Percentiles rank a stretch among this genome's conserved stretches.
Conservation (phyloP, 2,888 invertebrate genomes). For the Rhingia campestris region DNA sequence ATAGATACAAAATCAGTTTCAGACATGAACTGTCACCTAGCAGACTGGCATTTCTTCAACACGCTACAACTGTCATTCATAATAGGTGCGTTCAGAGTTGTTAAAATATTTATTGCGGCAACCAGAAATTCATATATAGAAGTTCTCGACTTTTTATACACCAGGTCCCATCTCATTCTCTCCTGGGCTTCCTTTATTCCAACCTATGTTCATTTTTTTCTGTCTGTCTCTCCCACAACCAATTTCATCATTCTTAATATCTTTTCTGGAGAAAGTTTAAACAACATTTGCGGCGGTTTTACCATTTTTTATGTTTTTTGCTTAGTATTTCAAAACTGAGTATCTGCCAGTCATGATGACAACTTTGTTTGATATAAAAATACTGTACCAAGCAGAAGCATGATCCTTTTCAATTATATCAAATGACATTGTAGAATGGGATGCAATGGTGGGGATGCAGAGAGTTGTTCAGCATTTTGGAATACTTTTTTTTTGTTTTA, state of each 20-base stretch:
- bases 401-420: constrained; percentile 72
- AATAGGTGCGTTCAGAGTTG: background rate
- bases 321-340: constrained; percentile 37
- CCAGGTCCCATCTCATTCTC: constrained; percentile 18
- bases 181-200: constrained; percentile 3
- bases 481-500: constrained; percentile 17
- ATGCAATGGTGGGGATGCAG: background rate
- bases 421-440: constrained; percentile 61
- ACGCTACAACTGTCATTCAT: background rate
- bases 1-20: background rate
- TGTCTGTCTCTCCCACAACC: constrained; percentile 18
- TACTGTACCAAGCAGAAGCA: constrained; percentile 54
- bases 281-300: constrained; percentile 57
- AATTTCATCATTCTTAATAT: constrained; percentile 59
- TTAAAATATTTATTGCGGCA: constrained; percentile 1
- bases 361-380: constrained; percentile 65
- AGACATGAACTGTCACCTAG: background rate
- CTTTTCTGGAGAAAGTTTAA: constrained; percentile 49
- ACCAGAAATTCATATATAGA: constrained; percentile 22
- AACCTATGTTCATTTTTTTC: background rate
- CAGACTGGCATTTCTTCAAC: background rate
- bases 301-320: background rate
- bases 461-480: constrained; percentile 55
- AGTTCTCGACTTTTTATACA: constrained; percentile 34
- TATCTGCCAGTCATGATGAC: constrained; percentile 68